phyloP scores from a whole-genome alignment of 2,113 vertebrate species.

The Mixornis gularis region DNA sequence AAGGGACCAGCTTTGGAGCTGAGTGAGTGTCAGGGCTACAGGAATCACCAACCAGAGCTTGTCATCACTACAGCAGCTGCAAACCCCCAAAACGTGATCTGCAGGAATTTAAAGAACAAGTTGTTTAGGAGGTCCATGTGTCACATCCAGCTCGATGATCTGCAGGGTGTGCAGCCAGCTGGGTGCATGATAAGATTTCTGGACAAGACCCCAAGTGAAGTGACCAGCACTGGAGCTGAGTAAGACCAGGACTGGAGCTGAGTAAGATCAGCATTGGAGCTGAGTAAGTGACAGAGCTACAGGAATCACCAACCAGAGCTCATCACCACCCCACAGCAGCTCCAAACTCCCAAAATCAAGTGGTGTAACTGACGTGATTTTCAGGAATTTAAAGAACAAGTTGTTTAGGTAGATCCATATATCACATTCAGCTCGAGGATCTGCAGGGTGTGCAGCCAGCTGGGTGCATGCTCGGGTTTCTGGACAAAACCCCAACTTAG shows the following conservation, averaged over 20 bases:
- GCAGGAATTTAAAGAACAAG: no score
- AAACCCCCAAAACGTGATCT: no score
- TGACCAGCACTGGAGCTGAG: rapidly evolving
- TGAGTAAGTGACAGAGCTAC: no score
- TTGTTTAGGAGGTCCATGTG: rapidly evolving
- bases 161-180: not conserved
- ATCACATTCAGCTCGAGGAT: not conserved
- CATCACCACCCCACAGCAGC: no score
- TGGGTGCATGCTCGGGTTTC: rapidly evolving
- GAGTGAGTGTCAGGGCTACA: no score
- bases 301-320: no score
- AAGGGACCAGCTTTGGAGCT: no score
- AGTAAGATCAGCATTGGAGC: no score
- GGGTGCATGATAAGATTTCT: rapidly evolving
- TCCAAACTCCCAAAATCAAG: no score
- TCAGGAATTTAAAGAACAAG: not conserved
- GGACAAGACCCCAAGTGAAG: not conserved
- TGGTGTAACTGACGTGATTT: no score
- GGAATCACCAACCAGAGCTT: no score
- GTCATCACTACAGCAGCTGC: not conserved
- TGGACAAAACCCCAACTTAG: not conserved
- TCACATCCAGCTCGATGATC: not conserved
- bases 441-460: not conserved
- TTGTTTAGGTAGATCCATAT: rapidly evolving
- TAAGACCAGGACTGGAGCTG: no score